Percentiles rank a stretch among this genome's conserved stretches.
phyloP scores from a whole-genome alignment of 2,113 vertebrate genomes.

The Cromileptes altivelis region DNA sequence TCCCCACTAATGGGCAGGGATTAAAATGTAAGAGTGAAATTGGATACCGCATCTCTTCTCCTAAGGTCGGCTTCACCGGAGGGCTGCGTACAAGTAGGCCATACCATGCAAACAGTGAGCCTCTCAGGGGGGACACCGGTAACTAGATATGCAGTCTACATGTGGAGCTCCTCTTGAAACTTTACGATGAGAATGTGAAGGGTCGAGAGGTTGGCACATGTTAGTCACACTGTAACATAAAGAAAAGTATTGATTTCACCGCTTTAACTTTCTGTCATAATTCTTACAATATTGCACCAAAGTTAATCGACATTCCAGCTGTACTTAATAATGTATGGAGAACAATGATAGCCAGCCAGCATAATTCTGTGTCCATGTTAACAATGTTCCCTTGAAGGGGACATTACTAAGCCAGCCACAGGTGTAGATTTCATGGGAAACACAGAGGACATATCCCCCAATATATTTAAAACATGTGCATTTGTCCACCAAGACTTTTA shows the following conservation, averaged over 20 bases:
- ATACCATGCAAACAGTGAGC: slow-evolving; percentile 40
- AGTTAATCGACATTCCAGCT: neutral
- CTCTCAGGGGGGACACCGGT: slow-evolving; percentile 26
- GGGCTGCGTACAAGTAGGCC: slow-evolving; percentile 19
- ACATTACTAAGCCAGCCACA: slow-evolving; percentile 17
- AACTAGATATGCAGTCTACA: slow-evolving; percentile 48
- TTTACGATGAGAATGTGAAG: slow-evolving; percentile 24
- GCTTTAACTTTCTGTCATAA: neutral
- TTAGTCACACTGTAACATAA: slow-evolving; percentile 26
- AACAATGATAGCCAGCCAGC: slow-evolving; percentile 31
- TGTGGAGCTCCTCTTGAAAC: slow-evolving; percentile 16
- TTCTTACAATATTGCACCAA: neutral
- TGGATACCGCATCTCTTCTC: slow-evolving; percentile 38
- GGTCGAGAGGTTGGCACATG: slow-evolving; percentile 27
- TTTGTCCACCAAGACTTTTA: too few species aligned
- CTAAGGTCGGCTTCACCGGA: slow-evolving; percentile 20
- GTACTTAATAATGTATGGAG: slow-evolving; percentile 6
- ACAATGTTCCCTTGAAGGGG: slow-evolving; percentile 34
- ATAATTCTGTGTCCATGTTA: slow-evolving; percentile 24
- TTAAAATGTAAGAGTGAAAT: slow-evolving; percentile 60
- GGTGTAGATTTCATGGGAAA: too few species aligned
- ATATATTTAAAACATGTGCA: too few species aligned
- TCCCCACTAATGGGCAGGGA: slow-evolving; percentile 53
- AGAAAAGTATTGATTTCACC: slow-evolving; percentile 7
- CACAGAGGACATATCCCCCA: too few species aligned